Evolutionary conservation across 2,797 vertebrate species (phyloP).

Genomic region (Poeciliopsis presidionis): DNA sequence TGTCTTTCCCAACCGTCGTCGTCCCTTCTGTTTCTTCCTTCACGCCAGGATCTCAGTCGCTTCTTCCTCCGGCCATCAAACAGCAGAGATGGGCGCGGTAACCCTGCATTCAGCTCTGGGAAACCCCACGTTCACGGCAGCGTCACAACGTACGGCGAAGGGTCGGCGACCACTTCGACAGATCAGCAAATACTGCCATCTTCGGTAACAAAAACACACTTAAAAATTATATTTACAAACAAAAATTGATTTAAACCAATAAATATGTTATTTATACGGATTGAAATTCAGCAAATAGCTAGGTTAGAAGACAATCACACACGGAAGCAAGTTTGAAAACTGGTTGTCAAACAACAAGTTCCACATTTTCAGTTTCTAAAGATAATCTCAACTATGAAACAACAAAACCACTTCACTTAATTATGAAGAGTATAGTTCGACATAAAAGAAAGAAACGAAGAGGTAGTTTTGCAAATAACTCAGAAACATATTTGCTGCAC

Average conservation of each 20-base stretch:
- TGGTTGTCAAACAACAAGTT: constrained; percentile 1
- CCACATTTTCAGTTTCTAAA: constrained; percentile 6
- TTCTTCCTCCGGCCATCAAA: constrained; percentile 86
- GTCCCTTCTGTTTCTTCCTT: constrained; percentile 74
- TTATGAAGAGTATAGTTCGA: background rate
- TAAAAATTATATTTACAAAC: constrained; percentile 14
- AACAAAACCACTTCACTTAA: constrained; percentile 2
- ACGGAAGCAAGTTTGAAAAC: constrained; percentile 1
- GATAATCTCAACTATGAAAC: background rate
- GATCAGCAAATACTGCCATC: constrained; percentile 73
- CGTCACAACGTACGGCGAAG: constrained; percentile 81
- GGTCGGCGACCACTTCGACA: constrained; percentile 69
- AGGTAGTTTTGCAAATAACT: background rate
- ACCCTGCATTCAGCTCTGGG: constrained; percentile 85
- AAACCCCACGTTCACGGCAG: constrained; percentile 84
- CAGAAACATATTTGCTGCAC: background rate
- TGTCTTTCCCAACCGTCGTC: constrained; percentile 72
- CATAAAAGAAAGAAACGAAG: background rate
- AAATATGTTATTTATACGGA: background rate
- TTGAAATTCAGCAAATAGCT: background rate
- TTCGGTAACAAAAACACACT: constrained; percentile 52
- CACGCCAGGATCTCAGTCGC: constrained; percentile 79
- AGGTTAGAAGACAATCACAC: background rate
- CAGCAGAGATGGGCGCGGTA: constrained; percentile 89
- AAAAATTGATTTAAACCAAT: background rate